A percentile compares a stretch with the other conserved stretches of the same genome.
phyloP scores from a whole-genome alignment of 2,113 vertebrate genomes.

The Pungitius pungitius region DNA sequence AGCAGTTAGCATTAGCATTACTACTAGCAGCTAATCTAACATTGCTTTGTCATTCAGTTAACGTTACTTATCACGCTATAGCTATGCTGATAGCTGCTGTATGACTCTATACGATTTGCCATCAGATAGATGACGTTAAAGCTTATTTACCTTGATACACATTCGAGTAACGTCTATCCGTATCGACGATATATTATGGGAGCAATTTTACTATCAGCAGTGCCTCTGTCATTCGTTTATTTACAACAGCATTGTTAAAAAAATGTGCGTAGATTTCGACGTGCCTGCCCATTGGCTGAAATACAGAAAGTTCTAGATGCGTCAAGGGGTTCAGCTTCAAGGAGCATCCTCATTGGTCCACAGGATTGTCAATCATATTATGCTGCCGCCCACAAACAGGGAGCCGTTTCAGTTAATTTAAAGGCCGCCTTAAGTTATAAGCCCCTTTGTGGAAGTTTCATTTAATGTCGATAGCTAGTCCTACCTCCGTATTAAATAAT shows the following conservation, averaged over 20 bases:
- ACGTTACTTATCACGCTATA: conserved; percentile 21
- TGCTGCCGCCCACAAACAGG: conserved; percentile 20
- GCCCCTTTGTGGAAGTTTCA: accelerated
- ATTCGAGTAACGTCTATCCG: conserved; percentile 22
- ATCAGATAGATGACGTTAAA: neutral
- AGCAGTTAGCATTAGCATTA: conserved; percentile 67
- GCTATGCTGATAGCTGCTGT: neutral
- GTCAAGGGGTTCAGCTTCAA: conserved; percentile 48
- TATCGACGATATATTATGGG: conserved; percentile 21
- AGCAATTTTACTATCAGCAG: conserved; percentile 39
- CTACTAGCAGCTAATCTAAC: conserved; percentile 62
- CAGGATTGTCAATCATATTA: conserved; percentile 39
- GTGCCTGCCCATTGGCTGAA: conserved; percentile 74
- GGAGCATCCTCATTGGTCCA: conserved; percentile 52
- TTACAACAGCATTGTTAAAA: conserved; percentile 75
- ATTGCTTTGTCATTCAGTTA: conserved; percentile 66
- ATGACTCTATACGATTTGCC: neutral
- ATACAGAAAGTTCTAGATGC: conserved; percentile 59
- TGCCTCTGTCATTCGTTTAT: conserved; percentile 79
- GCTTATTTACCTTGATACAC: conserved; percentile 55
- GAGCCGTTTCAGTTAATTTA: neutral
- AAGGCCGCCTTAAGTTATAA: neutral
- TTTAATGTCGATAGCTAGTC: accelerated
- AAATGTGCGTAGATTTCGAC: conserved; percentile 42
- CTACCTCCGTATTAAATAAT: neutral